Base-by-base conservation (phyloP, 2,888 invertebrate species). In the Drosophila multiciliata region DNA sequence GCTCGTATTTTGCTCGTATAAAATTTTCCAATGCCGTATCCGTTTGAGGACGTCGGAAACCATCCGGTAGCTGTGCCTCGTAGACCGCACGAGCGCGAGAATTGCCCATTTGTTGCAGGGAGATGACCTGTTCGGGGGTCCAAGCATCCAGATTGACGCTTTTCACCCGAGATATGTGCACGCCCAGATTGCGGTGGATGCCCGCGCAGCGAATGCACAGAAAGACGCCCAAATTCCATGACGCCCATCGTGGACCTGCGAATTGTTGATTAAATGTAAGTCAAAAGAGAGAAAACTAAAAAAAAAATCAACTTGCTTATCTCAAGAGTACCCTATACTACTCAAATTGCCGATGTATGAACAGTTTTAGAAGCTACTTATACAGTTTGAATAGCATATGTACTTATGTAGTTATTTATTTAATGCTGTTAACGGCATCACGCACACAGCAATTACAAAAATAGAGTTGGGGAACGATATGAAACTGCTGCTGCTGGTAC, bases 191-290 rank as follows among this genome's bases (percentile, higher is more conserved):
- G 75, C 99, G 95, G 94, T 99, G 99, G 91, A 99, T 99, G 29
- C 99, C 99, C 17, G 99, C 99, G 94, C 99, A 99, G 64, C 99
- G 95, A 92, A 99, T 99, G 93, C 99, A 99, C 59, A 99, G 94
- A 93, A 99, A 99, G 88, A 99, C 97, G 49, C 99, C 99, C 79
- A 99, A 94, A 93, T 99, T 99, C 99, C 99, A 99, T 79, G 99
- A 98, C 55, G 99, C 99, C 99, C 99, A 99, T 93, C 99, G 95
- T 67, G 99, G 99, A 93, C 99, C 99, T 99, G 73, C 6, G 58
- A 77, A 49, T n/a, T 26, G 15, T 20, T n/a, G 7, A 54, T 15
- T 1, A 2, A 32, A 20, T 33, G 15, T 45, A 33, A 66, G 35
- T 53, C 32, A 32, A 23, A 45, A 2, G 45, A 45, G 15, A 45